Evolutionary conservation across 2,888 invertebrate species (phyloP).

Genomic region (Tiphia femorata): DNA sequence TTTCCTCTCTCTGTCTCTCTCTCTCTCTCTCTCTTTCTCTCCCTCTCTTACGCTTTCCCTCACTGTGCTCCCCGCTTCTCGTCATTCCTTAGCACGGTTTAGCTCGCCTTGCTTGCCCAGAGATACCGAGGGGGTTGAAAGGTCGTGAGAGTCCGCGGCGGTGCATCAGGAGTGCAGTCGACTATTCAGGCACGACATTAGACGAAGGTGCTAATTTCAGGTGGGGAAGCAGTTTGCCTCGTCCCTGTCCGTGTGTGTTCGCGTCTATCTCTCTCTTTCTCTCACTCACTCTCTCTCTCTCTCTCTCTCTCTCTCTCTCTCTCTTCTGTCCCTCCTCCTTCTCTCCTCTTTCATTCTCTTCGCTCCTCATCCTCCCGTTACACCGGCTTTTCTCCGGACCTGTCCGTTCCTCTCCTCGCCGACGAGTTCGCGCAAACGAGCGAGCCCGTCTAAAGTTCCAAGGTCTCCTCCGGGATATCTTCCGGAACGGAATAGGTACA

Average conservation of each 20-base stretch:
- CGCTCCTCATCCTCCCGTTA: not conserved
- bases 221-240: conserved; percentile 19
- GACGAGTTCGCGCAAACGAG: too few species aligned
- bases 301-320: not conserved
- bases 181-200: conserved; percentile 27
- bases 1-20: not conserved
- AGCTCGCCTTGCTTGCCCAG: conserved; percentile 6
- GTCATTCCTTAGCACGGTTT: not conserved
- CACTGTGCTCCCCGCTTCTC: not conserved
- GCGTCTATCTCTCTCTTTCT: not conserved
- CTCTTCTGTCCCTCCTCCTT: not conserved
- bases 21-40: not conserved
- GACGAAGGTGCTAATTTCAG: conserved; percentile 37
- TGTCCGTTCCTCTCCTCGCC: too few species aligned
- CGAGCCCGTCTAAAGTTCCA: conserved; percentile 40
- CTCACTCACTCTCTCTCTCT: not conserved
- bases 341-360: not conserved
- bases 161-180: conserved; percentile 14
- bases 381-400: not conserved
- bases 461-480: conserved; percentile 39
- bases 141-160: conserved; percentile 26
- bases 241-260: not conserved
- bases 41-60: not conserved
- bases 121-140: conserved; percentile 9
- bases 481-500: conserved; percentile 21